phyloP scores from a whole-genome alignment of 2,888 invertebrate genomes.

The Pediacus dermestoides region DNA sequence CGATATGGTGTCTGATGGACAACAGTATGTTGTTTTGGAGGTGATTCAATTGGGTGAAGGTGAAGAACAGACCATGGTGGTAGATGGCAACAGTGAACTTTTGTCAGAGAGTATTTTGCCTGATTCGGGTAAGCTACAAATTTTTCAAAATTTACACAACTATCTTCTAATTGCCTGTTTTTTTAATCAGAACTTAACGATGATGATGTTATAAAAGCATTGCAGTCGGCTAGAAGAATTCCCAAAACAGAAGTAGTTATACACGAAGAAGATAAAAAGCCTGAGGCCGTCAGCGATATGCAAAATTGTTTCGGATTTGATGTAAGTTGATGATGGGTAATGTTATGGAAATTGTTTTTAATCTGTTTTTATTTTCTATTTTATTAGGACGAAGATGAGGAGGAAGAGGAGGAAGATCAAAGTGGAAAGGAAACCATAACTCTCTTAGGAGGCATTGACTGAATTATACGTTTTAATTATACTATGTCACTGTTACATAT shows the following conservation, averaged over 20 bases:
- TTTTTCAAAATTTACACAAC: background rate
- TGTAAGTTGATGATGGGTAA: slow-evolving; percentile 53
- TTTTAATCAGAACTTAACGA: slow-evolving; percentile 47
- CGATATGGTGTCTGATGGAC: slow-evolving; percentile 68
- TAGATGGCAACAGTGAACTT: slow-evolving; percentile 51
- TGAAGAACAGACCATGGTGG: slow-evolving; percentile 63
- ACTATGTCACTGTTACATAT: too few species aligned
- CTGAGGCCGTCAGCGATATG: slow-evolving; percentile 58
- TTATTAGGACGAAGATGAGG: slow-evolving; percentile 47
- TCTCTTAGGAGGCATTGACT: slow-evolving; percentile 41
- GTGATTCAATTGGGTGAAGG: slow-evolving; percentile 74
- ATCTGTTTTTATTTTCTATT: background rate
- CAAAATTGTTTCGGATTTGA: slow-evolving; percentile 83
- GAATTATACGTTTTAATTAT: too few species aligned
- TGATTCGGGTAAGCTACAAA: slow-evolving; percentile 3
- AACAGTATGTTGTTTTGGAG: slow-evolving; percentile 86
- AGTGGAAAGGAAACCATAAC: slow-evolving; percentile 43
- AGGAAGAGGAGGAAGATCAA: slow-evolving; percentile 39
- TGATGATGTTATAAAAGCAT: slow-evolving; percentile 49
- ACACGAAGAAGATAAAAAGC: slow-evolving; percentile 41
- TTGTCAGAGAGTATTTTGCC: slow-evolving; percentile 48
- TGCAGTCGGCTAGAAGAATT: slow-evolving; percentile 45
- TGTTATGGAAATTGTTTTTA: slow-evolving; percentile 4
- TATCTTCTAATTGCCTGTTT: slow-evolving; percentile 5
- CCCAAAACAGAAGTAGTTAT: slow-evolving; percentile 36